A percentile compares a stretch with the other conserved stretches of the same genome.
phyloP scores from a whole-genome alignment of 2,797 vertebrate genomes.

The Sebastes goodei region DNA sequence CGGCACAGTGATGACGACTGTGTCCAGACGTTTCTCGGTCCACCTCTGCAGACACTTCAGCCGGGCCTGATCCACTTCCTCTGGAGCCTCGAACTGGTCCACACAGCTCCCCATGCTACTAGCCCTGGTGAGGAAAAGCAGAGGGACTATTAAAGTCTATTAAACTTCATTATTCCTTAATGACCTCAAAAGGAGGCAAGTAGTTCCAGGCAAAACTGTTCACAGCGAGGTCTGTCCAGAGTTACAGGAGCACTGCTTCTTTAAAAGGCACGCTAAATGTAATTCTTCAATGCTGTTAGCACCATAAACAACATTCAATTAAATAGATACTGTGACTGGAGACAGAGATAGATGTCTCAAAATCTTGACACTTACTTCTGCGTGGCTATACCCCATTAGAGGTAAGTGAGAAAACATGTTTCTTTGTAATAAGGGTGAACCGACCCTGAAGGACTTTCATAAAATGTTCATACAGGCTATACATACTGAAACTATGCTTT shows the following conservation, averaged over 20 bases:
- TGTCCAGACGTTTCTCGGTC: constrained; percentile 76
- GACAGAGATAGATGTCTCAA: not conserved
- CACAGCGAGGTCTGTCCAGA: not conserved
- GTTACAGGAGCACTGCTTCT: not conserved
- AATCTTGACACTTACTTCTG: not conserved
- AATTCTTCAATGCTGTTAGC: not conserved
- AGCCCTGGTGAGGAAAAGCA: constrained; percentile 46
- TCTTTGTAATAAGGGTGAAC: not conserved
- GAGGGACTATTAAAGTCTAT: not conserved
- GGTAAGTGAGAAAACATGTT: not conserved
- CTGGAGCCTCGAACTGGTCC: constrained; percentile 56
- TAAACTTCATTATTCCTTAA: not conserved
- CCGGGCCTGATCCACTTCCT: constrained; percentile 70
- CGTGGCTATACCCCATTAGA: not conserved
- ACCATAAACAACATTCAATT: not conserved
- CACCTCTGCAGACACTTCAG: constrained; percentile 78
- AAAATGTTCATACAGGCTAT: not conserved
- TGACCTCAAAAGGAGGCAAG: not conserved
- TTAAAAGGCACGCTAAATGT: not conserved
- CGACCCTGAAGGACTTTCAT: not conserved
- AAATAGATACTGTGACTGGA: not conserved
- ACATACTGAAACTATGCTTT: not conserved
- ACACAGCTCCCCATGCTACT: constrained; percentile 29
- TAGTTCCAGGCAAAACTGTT: not conserved
- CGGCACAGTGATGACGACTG: constrained; percentile 64